These are phyloP conservation scores for Dasyprocta punctata DNA, from an alignment of 2,113 vertebrate species.

Conservation along the genomic window DNA sequence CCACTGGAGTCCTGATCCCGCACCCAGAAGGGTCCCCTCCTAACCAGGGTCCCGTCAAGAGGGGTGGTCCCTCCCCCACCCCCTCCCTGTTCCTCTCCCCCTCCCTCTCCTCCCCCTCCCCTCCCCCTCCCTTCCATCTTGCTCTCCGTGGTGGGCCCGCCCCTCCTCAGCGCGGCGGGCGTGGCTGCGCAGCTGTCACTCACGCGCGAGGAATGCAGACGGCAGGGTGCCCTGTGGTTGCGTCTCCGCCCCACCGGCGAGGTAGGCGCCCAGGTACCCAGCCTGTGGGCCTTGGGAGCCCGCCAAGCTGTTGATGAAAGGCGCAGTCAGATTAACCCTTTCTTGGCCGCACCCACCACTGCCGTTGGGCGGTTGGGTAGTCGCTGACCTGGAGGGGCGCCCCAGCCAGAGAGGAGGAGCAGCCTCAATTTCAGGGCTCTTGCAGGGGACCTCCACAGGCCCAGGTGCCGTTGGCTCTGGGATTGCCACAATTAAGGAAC, in stretches of 20 bases:
- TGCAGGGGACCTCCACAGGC: neutral
- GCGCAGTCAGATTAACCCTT: conserved; percentile 80
- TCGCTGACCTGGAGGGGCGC: conserved; percentile 43
- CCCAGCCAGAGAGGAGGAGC: neutral
- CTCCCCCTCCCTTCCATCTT: too few relatives aligned
- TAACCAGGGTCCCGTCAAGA: neutral
- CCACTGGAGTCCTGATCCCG: neutral
- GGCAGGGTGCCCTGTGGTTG: conserved; percentile 88
- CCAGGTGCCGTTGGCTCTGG: neutral
- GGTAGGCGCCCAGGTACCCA: conserved; percentile 89
- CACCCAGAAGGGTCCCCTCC: neutral
- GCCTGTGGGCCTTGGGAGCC: conserved; percentile 84
- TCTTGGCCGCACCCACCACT: conserved; percentile 66
- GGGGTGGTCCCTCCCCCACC: neutral
- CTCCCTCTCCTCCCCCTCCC: neutral
- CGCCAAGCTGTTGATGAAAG: conserved; percentile 84
- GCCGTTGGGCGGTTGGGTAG: conserved; percentile 72
- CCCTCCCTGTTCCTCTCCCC: neutral
- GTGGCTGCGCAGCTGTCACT: conserved; percentile 75
- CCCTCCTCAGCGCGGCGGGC: neutral
- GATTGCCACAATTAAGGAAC: neutral
- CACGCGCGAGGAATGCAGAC: conserved; percentile 89
- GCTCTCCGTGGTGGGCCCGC: neutral
- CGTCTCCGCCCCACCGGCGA: conserved; percentile 86
- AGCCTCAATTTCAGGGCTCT: neutral